phyloP scores from a whole-genome alignment of 2,888 invertebrate genomes.

The Cataglyphis albicans region DNA sequence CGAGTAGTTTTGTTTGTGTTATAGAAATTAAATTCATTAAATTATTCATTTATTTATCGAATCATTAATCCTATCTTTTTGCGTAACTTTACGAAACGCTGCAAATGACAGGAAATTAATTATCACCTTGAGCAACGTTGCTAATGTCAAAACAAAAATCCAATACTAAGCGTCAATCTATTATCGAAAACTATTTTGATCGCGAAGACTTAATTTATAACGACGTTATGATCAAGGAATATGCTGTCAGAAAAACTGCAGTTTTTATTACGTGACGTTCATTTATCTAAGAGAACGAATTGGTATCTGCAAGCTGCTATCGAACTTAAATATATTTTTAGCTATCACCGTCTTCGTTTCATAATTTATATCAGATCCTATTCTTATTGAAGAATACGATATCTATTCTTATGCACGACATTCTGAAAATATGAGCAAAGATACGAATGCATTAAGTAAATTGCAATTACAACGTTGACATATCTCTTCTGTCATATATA shows the following conservation, averaged over 20 bases:
- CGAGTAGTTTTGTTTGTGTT: background rate
- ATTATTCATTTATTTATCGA: background rate
- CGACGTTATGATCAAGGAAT: background rate
- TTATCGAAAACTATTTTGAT: slow-evolving; percentile 6
- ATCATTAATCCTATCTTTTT: slow-evolving; percentile 6
- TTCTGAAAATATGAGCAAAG: background rate
- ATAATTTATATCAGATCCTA: background rate
- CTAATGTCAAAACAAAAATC: background rate
- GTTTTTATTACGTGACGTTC: background rate
- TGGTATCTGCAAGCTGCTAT: background rate
- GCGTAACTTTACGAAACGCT: background rate
- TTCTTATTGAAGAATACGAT: background rate
- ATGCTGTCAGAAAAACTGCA: background rate
- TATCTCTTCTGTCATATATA: background rate
- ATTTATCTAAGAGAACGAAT: background rate
- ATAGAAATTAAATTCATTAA: background rate
- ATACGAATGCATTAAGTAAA: slow-evolving; percentile 18
- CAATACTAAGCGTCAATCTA: background rate
- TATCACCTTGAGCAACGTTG: background rate
- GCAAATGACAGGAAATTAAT: slow-evolving; percentile 33
- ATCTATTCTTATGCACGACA: background rate
- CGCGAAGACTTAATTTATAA: background rate
- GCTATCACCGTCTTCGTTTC: background rate
- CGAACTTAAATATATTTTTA: background rate
- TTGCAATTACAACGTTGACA: slow-evolving; percentile 7